phyloP scores from a whole-genome alignment of 2,888 invertebrate species.

The Cheilosia grossa region DNA sequence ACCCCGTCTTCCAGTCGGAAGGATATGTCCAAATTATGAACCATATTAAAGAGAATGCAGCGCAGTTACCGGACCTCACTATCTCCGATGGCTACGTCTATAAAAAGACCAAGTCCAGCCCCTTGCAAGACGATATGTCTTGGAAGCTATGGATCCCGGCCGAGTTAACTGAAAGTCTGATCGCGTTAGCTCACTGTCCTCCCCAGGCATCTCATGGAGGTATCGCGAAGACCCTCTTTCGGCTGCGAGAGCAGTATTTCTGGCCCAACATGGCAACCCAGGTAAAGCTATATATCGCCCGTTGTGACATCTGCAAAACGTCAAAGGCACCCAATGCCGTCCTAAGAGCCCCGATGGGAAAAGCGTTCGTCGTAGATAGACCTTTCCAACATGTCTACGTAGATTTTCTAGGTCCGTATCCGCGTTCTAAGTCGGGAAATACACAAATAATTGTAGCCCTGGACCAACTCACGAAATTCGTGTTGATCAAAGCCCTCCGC shows the following conservation, averaged over 20 bases:
- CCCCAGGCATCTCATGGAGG: background rate
- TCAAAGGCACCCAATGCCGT: background rate
- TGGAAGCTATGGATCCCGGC: background rate
- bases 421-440: background rate
- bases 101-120: background rate
- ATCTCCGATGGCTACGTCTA: background rate
- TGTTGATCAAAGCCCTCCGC: background rate
- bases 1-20: background rate
- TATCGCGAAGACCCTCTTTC: background rate
- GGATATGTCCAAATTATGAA: background rate
- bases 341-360: background rate
- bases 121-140: background rate
- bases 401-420: background rate
- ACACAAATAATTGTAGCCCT: background rate
- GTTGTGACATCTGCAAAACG: background rate
- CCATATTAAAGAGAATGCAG: background rate
- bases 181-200: background rate
- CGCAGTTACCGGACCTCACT: background rate
- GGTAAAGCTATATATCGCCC: background rate
- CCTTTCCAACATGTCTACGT: too few species aligned
- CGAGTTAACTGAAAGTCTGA: background rate
- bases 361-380: background rate
- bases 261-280: background rate
- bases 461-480: background rate
- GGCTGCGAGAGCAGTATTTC: background rate